Percentiles rank a stretch among this genome's conserved stretches.
Evolutionary conservation across 2,888 invertebrate genomes (phyloP).

Genomic region (Idaea straminata): DNA sequence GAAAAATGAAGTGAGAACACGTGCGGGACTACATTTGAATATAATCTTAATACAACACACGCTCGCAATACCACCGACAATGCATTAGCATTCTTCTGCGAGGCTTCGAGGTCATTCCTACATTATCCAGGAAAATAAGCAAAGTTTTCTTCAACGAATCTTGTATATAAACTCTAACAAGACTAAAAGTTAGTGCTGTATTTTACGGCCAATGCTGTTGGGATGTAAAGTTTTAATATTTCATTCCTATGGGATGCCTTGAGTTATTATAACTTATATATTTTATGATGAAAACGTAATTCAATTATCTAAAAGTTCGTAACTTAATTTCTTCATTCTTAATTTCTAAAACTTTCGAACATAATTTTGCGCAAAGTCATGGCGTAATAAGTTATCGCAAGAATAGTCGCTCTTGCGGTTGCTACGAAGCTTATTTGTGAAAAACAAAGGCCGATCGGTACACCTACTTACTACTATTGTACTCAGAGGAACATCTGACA

Average conservation of each 20-base stretch:
- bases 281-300: neutral
- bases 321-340: neutral
- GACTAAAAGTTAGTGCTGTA: slow-evolving; percentile 23
- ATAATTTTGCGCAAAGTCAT: neutral
- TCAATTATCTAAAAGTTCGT: neutral
- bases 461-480: too few species aligned
- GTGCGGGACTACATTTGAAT: slow-evolving; percentile 12
- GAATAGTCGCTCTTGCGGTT: neutral
- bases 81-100: slow-evolving; percentile 39
- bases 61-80: slow-evolving; percentile 8
- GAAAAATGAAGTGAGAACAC: neutral
- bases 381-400: neutral
- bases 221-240: slow-evolving; percentile 4
- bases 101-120: slow-evolving; percentile 24
- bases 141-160: slow-evolving; percentile 38
- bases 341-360: neutral
- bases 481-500: too few species aligned
- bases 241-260: slow-evolving; percentile 1
- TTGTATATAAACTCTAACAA: slow-evolving; percentile 34
- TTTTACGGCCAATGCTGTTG: slow-evolving; percentile 8
- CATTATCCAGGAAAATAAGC: slow-evolving; percentile 39
- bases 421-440: neutral
- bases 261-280: neutral
- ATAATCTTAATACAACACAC: slow-evolving; percentile 20
- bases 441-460: too few species aligned